Percentiles rank a stretch among this genome's conserved stretches.
Evolutionary conservation across 1,140 invertebrate genomes (phyloP).

Genomic region (Cyclargus thomasi): DNA sequence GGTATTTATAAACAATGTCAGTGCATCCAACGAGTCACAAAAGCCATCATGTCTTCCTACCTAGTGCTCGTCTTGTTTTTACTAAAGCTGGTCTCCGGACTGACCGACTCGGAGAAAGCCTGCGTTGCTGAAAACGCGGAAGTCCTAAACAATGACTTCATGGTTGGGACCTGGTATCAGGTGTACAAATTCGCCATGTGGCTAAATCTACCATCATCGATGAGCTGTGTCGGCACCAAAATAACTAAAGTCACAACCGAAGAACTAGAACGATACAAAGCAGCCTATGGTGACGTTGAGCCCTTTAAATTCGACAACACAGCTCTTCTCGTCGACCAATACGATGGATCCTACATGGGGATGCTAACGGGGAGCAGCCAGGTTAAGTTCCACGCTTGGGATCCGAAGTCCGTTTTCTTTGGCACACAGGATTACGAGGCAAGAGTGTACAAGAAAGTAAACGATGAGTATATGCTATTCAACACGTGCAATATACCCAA

Average conservation of each 20-base stretch:
- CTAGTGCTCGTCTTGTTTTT: neutral
- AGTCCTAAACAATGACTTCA: conserved; percentile 18
- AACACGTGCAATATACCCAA: conserved; percentile 11
- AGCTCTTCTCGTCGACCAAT: conserved; percentile 7
- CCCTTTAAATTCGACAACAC: conserved; percentile 24
- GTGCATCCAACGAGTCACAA: too few species aligned
- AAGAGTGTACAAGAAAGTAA: conserved; percentile 21
- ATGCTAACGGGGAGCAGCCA: conserved; percentile 20
- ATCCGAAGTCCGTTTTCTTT: conserved; percentile 18
- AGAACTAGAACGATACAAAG: conserved; percentile 18
- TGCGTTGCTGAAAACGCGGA: conserved; percentile 14
- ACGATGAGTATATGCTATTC: conserved; percentile 23
- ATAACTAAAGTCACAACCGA: conserved; percentile 15
- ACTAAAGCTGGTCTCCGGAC: neutral
- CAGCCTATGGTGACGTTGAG: conserved; percentile 10
- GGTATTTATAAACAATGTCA: too few species aligned
- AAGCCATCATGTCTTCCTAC: neutral
- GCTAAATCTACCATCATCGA: conserved; percentile 11
- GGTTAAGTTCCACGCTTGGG: conserved; percentile 19
- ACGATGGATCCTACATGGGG: neutral
- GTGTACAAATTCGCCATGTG: conserved; percentile 18
- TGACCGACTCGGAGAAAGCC: conserved; percentile 14
- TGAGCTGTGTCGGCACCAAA: neutral
- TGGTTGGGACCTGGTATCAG: conserved; percentile 24
- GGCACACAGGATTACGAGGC: neutral